These are phyloP conservation scores for Okamejei kenojei DNA, from an alignment of 2,797 vertebrate species.

Conservation along the genomic window DNA sequence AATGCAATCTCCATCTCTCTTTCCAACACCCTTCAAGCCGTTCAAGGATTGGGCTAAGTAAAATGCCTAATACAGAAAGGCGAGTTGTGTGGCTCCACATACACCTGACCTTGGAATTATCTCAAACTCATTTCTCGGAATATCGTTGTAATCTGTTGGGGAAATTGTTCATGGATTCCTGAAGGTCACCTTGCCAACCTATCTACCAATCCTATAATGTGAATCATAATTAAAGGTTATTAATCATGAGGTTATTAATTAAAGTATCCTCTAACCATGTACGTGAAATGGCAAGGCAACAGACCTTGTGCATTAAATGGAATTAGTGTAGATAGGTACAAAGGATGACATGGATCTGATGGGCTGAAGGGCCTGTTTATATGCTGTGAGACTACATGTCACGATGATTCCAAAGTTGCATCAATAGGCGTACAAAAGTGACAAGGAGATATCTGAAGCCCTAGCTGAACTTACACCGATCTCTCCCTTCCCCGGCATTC, in stretches of 20 bases:
- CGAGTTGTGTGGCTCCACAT: not conserved
- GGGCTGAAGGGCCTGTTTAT: too few species aligned
- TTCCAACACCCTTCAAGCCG: not conserved
- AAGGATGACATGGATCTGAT: too few species aligned
- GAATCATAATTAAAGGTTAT: not conserved
- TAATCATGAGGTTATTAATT: too few species aligned
- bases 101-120: not conserved
- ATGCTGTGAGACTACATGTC: too few species aligned
- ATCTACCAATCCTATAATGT: not conserved
- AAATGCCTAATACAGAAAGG: not conserved
- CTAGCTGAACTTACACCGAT: too few species aligned
- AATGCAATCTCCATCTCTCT: not conserved
- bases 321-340: too few species aligned
- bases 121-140: not conserved
- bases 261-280: too few species aligned
- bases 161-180: not conserved
- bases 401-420: too few species aligned
- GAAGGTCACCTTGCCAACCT: not conserved
- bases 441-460: not conserved
- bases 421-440: too few species aligned
- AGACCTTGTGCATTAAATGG: too few species aligned
- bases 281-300: too few species aligned
- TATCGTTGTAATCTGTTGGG: not conserved
- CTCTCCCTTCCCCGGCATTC: too few species aligned
- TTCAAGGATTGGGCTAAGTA: not conserved